Evolutionary conservation across 2,797 vertebrate genomes (phyloP), one percentile per base, ranked within the genome.

Genomic region (Alcedo atthis): DNA sequence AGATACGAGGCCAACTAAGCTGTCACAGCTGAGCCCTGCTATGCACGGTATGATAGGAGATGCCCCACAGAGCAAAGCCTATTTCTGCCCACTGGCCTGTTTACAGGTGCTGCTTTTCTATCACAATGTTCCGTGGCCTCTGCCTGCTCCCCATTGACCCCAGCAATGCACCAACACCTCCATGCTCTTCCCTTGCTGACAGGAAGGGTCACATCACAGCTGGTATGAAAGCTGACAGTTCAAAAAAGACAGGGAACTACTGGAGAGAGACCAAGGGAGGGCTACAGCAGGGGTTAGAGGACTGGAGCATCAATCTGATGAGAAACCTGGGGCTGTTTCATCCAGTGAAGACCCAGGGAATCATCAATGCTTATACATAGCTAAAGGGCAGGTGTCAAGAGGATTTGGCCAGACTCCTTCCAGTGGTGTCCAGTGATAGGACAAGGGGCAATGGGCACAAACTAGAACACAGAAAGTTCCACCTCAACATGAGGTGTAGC

Each of bases 131-230:
- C 33, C 26, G 33, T 3, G 3, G 33, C 33, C 43, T 64, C 26
- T 0, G 2, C 17, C 33, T 0, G 2, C 19, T 55, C 11, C 62
- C 22, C 15, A 37, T 42, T 14, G 22, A 25, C 17, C 12, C 17
- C 28, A 30, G 57, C 2, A 1, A 21, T 26, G n/a, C 28, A 17
- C 35, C 1, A 4, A 37, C n/a, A 81, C 15, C 20, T 51, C 51
- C 15, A 13, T 48, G 68, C 9, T 49, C 46, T 57, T 46, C 74
- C 21, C 53, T 61, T 67, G 54, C 46, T 45, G 32, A 37, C 1
- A 3, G 78, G 54, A 74, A 81, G 45, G 74, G 58, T 58, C 70
- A 57, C 0, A 0, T 71, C 68, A n/a, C 17, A 70, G 54, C 26
- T 2, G 4, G 35, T 48, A 8, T 8, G 18, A 42, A 32, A 11